Evolutionary conservation across 2,888 invertebrate genomes (phyloP).

Genomic region (Hydrotaea cyrtoneurina): DNA sequence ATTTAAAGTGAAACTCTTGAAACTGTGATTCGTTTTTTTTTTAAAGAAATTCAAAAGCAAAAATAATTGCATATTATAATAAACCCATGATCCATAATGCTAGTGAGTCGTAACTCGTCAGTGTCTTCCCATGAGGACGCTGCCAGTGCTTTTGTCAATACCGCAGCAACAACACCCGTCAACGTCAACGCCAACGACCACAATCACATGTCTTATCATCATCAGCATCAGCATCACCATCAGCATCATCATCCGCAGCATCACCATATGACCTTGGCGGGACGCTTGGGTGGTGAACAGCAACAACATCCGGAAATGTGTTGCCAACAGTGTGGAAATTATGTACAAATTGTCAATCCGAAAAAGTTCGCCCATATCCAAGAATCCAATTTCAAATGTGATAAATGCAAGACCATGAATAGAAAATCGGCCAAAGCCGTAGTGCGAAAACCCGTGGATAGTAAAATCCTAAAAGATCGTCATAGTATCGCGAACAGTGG

Average conservation of each 20-base stretch:
- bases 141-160: conserved; percentile 46
- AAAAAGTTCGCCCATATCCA: conserved; percentile 71
- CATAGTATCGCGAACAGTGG: conserved; percentile 64
- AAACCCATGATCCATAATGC: conserved; percentile 72
- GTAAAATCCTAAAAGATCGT: conserved; percentile 62
- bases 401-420: conserved; percentile 73
- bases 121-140: conserved; percentile 72
- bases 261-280: conserved; percentile 45
- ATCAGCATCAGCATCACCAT: conserved; percentile 32
- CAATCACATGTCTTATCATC: conserved; percentile 54
- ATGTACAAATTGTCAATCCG: conserved; percentile 71
- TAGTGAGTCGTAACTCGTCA: conserved; percentile 75
- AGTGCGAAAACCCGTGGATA: not conserved
- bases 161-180: conserved; percentile 46
- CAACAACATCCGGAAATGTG: conserved; percentile 71
- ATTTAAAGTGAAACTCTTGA: not conserved
- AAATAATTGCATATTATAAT: too few relatives aligned
- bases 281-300: conserved; percentile 70
- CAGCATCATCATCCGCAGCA: conserved; percentile 41
- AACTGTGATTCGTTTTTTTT: conserved; percentile 30
- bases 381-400: conserved; percentile 76
- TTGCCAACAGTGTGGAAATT: conserved; percentile 77
- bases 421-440: conserved; percentile 44
- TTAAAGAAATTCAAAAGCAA: not conserved
- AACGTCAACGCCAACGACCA: conserved; percentile 66